Conservation (phyloP, 2,888 invertebrate genomes). For the Epistrophella euchroma region DNA sequence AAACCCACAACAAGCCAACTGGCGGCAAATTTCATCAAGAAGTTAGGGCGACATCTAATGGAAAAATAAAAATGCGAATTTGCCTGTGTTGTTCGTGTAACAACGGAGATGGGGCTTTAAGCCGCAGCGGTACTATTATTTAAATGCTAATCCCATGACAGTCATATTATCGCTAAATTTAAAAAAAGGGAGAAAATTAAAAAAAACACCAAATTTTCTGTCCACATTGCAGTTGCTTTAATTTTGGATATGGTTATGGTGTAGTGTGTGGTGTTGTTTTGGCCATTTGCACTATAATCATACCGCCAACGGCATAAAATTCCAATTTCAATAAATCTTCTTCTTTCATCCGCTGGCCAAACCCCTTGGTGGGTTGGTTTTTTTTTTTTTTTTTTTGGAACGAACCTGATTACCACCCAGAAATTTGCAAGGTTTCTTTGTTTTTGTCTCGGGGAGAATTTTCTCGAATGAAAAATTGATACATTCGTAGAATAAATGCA, state of each 20-base stretch:
- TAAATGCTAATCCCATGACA: slow-evolving; percentile 60
- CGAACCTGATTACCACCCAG: neutral
- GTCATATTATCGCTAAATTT: slow-evolving; percentile 60
- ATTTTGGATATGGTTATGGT: neutral
- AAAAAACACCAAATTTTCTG: slow-evolving; percentile 10
- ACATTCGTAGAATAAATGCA: slow-evolving; percentile 56
- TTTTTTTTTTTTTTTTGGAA: neutral
- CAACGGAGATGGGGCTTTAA: neutral
- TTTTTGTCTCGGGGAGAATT: slow-evolving; percentile 9
- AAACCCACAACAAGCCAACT: slow-evolving; percentile 21
- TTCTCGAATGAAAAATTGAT: slow-evolving; percentile 49
- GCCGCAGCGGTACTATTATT: slow-evolving; percentile 26
- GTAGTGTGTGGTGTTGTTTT: slow-evolving; percentile 24
- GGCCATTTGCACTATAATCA: slow-evolving; percentile 38
- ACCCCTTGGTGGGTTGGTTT: neutral
- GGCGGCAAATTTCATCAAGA: neutral
- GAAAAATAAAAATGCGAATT: slow-evolving; percentile 23
- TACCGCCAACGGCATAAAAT: slow-evolving; percentile 49
- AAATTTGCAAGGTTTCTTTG: neutral
- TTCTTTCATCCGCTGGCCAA: neutral
- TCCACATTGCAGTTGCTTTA: slow-evolving; percentile 29
- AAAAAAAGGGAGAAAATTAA: slow-evolving; percentile 19
- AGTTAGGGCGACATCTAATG: slow-evolving; percentile 35
- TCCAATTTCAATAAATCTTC: slow-evolving; percentile 55
- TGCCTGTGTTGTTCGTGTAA: slow-evolving; percentile 3